Conservation (phyloP, 2,888 invertebrate genomes). For the Aspidiotus destructor region DNA sequence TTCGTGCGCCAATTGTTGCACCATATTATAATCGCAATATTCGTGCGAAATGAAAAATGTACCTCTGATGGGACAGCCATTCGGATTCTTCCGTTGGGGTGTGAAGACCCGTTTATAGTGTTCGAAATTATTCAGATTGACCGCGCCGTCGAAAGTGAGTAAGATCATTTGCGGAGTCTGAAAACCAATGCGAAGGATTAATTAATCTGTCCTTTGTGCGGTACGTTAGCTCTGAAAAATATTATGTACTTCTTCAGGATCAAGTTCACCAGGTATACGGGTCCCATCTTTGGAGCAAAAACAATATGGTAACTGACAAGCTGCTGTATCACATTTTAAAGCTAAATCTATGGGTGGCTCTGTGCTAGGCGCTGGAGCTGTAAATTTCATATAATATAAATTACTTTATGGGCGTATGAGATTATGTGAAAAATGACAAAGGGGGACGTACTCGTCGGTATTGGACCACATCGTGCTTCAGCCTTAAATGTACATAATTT, state of each 20-base stretch:
- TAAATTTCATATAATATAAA: conserved; percentile 37
- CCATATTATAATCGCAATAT: conserved; percentile 85
- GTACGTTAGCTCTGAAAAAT: background rate
- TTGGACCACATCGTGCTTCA: conserved; percentile 82
- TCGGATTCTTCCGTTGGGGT: conserved; percentile 71
- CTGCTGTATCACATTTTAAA: conserved; percentile 61
- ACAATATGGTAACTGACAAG: conserved; percentile 76
- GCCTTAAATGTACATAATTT: conserved; percentile 83
- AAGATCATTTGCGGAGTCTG: conserved; percentile 89
- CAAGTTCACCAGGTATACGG: conserved; percentile 69
- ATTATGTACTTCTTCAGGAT: conserved; percentile 60
- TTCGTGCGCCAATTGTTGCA: conserved; percentile 75
- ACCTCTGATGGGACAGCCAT: conserved; percentile 76
- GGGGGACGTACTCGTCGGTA: conserved; percentile 67
- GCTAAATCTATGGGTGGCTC: conserved; percentile 73
- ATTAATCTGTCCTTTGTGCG: background rate
- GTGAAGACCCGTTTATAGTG: conserved; percentile 77
- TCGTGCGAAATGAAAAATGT: conserved; percentile 89
- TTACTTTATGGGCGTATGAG: too few relatives aligned
- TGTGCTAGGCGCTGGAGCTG: conserved; percentile 71
- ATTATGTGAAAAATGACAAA: too few relatives aligned
- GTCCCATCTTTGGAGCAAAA: conserved; percentile 89
- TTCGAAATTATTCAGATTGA: conserved; percentile 83
- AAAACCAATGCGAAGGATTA: background rate
- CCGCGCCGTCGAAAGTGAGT: conserved; percentile 84